phyloP scores from a whole-genome alignment of 1,140 invertebrate species.

The Dryas iulia region DNA sequence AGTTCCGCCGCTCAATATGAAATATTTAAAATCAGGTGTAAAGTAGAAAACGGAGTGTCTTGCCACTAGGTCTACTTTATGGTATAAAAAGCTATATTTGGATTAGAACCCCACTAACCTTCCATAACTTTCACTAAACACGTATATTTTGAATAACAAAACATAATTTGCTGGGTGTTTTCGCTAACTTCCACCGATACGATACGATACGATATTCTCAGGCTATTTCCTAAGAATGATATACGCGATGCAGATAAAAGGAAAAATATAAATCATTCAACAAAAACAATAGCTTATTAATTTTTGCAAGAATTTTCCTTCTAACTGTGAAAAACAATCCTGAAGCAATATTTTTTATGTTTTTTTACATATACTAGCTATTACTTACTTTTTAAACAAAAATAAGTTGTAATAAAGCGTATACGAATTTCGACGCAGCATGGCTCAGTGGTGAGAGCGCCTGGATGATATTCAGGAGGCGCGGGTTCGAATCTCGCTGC shows the following conservation, averaged over 20 bases:
- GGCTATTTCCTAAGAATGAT: conserved; percentile 17
- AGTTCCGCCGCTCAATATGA: no score
- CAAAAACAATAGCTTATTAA: conserved; percentile 26
- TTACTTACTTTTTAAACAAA: no score
- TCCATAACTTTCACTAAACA: neutral
- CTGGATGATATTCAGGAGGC: no score
- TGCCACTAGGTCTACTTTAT: no score
- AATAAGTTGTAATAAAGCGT: no score
- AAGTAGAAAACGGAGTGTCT: no score
- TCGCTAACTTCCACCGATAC: conserved; percentile 18
- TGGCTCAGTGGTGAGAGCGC: no score
- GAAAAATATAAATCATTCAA: conserved; percentile 25
- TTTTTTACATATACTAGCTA: neutral
- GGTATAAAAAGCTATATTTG: no score
- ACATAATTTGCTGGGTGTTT: neutral
- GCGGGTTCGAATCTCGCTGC: no score
- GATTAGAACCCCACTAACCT: neutral
- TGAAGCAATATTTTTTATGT: neutral
- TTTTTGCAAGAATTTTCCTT: conserved; percentile 5
- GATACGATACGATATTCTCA: conserved; percentile 10
- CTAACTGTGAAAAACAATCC: neutral
- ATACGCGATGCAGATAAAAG: conserved; percentile 23
- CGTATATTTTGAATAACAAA: conserved; percentile 6
- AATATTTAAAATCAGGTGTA: no score
- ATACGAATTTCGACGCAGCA: no score